Conservation (phyloP, 2,113 vertebrate species). For the Pteruthius melanotis region DNA sequence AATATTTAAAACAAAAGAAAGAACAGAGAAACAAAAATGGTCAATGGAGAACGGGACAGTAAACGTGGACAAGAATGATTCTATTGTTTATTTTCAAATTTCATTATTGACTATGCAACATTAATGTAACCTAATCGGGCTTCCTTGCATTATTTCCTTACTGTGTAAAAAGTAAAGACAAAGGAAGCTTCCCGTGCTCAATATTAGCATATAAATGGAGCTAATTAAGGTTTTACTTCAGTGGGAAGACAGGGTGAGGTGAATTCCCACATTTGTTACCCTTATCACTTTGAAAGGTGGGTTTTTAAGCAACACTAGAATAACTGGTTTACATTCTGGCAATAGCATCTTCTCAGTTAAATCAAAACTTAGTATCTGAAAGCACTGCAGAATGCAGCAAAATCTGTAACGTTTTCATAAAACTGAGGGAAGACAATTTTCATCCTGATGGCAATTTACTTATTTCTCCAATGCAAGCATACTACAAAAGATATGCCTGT, state of each 20-base stretch:
- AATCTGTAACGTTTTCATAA: neutral
- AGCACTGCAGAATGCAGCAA: neutral
- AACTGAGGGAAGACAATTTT: neutral
- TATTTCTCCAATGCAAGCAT: neutral
- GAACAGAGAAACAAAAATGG: neutral
- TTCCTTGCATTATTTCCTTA: neutral
- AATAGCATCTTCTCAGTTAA: neutral
- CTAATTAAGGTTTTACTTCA: neutral
- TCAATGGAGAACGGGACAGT: neutral
- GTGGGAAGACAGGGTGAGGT: slow-evolving; percentile 6
- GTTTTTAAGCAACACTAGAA: neutral
- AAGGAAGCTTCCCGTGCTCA: neutral
- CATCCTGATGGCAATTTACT: neutral
- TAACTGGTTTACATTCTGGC: slow-evolving; percentile 16
- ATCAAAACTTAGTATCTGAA: neutral
- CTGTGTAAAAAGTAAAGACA: neutral
- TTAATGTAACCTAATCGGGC: neutral
- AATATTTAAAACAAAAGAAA: neutral
- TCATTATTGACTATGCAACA: neutral
- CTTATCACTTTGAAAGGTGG: neutral
- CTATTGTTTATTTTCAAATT: neutral
- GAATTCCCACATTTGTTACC: slow-evolving; percentile 51
- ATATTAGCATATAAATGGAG: neutral
- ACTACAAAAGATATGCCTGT: neutral
- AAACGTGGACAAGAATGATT: neutral